phyloP scores from a whole-genome alignment of 2,797 vertebrate genomes.

The Dendrocincla fuliginosa region DNA sequence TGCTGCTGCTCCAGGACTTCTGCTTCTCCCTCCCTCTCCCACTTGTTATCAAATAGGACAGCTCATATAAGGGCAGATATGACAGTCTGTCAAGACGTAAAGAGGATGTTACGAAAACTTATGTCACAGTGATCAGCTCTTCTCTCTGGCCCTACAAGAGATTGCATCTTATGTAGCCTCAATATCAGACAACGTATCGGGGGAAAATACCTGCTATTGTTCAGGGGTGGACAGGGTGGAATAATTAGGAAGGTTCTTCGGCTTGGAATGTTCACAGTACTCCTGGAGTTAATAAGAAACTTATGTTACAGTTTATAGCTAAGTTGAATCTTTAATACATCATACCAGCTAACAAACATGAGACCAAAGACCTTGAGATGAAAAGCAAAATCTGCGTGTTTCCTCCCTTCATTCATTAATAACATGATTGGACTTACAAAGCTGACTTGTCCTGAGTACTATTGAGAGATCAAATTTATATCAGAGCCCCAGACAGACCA shows the following conservation, averaged over 20 bases:
- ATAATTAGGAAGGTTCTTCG: background rate
- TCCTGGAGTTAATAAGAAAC: background rate
- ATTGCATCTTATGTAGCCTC: background rate
- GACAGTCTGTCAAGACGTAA: background rate
- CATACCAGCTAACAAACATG: background rate
- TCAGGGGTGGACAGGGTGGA: background rate
- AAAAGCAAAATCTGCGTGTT: background rate
- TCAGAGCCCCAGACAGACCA: background rate
- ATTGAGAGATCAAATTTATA: background rate
- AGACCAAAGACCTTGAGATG: background rate
- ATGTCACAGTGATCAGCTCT: background rate
- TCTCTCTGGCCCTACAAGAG: background rate
- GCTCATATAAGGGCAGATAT: background rate
- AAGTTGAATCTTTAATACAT: background rate
- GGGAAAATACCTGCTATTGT: background rate
- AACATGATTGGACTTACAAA: background rate
- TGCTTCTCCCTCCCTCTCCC: background rate
- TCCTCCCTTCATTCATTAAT: background rate
- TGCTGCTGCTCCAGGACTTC: background rate
- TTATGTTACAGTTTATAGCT: background rate
- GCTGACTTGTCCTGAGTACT: background rate
- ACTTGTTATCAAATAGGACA: background rate
- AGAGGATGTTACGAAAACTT: background rate
- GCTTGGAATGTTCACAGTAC: background rate
- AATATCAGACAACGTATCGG: accelerated